Evolutionary conservation across 1,140 invertebrate genomes (phyloP).

Genomic region (Cotesia glomerata): DNA sequence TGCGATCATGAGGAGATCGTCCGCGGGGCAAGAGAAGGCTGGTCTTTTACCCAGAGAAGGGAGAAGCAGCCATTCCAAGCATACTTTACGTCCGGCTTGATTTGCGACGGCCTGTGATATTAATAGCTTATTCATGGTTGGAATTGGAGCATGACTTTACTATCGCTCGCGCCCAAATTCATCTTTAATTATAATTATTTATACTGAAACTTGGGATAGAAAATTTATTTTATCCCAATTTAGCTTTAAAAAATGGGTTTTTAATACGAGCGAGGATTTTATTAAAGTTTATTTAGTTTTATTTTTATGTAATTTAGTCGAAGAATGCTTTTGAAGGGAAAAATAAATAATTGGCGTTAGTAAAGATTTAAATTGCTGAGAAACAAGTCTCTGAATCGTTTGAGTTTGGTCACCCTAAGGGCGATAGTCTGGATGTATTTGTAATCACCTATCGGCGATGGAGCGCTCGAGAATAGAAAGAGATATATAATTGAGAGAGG

Average conservation of each 20-base stretch:
- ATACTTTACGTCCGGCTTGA: conserved; percentile 48
- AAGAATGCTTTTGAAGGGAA: no score
- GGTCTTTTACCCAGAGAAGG: conserved; percentile 13
- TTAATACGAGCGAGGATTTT: no score
- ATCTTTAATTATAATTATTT: conserved; percentile 6
- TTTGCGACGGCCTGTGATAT: conserved; percentile 43
- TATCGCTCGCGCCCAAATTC: conserved; percentile 3
- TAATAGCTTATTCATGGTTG: conserved; percentile 48
- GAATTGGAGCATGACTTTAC: conserved; percentile 43
- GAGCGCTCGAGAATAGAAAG: not conserved
- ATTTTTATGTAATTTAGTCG: no score
- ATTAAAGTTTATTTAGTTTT: no score
- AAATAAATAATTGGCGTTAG: no score
- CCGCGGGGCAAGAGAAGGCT: not conserved
- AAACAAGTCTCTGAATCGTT: no score
- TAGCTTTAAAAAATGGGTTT: no score
- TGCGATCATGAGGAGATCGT: not conserved
- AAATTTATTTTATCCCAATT: not conserved
- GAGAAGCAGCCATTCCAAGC: conserved; percentile 41
- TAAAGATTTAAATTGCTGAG: no score
- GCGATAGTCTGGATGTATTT: no score
- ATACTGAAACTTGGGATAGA: not conserved
- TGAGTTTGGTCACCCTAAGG: no score
- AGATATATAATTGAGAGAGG: not conserved
- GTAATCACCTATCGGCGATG: no score